phyloP scores from a whole-genome alignment of 2,113 vertebrate species.

The Hystrix cristata region DNA sequence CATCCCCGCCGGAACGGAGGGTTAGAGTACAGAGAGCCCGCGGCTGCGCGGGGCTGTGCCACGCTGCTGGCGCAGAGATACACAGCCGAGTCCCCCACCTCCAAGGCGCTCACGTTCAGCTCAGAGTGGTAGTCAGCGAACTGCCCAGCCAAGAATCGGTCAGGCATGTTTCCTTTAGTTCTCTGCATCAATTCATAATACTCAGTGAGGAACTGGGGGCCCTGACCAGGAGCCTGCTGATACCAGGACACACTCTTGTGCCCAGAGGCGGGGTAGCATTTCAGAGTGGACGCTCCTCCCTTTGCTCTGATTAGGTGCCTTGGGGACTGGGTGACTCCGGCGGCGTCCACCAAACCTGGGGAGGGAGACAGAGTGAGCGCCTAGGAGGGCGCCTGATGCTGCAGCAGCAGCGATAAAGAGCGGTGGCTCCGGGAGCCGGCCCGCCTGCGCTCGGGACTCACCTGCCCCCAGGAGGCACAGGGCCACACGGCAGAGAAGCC shows the following conservation, averaged over 20 bases:
- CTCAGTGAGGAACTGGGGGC: conserved; percentile 19
- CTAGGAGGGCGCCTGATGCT: fast-evolving
- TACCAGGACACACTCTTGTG: conserved; percentile 29
- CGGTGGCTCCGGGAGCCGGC: too few relatives aligned
- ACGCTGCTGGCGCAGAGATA: conserved; percentile 44
- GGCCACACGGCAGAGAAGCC: not conserved
- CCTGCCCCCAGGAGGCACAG: conserved; percentile 28
- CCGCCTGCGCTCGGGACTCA: not conserved
- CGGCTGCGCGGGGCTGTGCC: not conserved
- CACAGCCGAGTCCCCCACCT: not conserved
- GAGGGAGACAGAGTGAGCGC: not conserved
- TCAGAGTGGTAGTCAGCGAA: not conserved
- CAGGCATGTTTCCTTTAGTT: not conserved
- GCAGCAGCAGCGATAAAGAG: fast-evolving
- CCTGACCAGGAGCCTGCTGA: not conserved
- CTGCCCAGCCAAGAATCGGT: not conserved
- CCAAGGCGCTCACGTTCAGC: not conserved
- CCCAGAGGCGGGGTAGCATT: not conserved
- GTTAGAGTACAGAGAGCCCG: not conserved
- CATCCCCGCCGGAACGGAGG: not conserved
- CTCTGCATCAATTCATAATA: fast-evolving
- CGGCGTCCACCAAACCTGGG: not conserved
- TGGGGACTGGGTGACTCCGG: not conserved
- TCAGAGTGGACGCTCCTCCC: not conserved
- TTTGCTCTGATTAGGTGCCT: not conserved